Evolutionary conservation across 2,888 invertebrate species (phyloP).

Genomic region (Papilio elwesi): DNA sequence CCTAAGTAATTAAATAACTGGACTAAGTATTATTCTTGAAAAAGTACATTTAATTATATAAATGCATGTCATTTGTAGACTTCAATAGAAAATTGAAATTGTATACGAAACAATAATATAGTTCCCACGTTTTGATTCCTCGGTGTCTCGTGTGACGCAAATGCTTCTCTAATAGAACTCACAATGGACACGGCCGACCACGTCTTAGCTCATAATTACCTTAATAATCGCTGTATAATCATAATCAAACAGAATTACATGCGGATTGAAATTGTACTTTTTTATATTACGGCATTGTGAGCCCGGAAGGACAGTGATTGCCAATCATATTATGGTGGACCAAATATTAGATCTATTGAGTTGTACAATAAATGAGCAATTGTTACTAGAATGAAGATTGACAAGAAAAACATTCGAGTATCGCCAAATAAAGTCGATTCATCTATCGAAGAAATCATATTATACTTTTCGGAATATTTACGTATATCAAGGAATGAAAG

Average conservation of each 20-base stretch:
- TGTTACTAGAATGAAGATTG: slow-evolving; percentile 55
- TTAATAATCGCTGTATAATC: slow-evolving; percentile 73
- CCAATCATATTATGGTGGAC: slow-evolving; percentile 62
- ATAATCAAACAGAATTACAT: slow-evolving; percentile 76
- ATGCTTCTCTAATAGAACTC: slow-evolving; percentile 61
- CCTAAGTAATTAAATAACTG: too few species aligned
- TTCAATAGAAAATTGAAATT: slow-evolving; percentile 5
- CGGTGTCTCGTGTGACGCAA: slow-evolving; percentile 54
- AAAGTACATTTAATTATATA: not conserved
- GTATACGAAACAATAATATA: slow-evolving; percentile 14
- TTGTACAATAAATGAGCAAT: slow-evolving; percentile 63
- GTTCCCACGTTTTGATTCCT: slow-evolving; percentile 56
- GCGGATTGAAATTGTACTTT: slow-evolving; percentile 65
- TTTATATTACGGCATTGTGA: slow-evolving; percentile 58
- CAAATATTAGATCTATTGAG: slow-evolving; percentile 46
- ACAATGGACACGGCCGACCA: slow-evolving; percentile 65
- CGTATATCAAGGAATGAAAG: slow-evolving; percentile 2
- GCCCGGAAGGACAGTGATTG: slow-evolving; percentile 54
- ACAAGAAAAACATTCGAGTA: not conserved
- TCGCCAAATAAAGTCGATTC: not conserved
- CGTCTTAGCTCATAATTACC: slow-evolving; percentile 72
- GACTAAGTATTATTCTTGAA: too few species aligned
- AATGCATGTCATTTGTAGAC: not conserved
- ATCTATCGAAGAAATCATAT: not conserved
- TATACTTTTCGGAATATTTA: too few species aligned